phyloP scores from a whole-genome alignment of 1,140 invertebrate genomes.

The Galendromus occidentalis region DNA sequence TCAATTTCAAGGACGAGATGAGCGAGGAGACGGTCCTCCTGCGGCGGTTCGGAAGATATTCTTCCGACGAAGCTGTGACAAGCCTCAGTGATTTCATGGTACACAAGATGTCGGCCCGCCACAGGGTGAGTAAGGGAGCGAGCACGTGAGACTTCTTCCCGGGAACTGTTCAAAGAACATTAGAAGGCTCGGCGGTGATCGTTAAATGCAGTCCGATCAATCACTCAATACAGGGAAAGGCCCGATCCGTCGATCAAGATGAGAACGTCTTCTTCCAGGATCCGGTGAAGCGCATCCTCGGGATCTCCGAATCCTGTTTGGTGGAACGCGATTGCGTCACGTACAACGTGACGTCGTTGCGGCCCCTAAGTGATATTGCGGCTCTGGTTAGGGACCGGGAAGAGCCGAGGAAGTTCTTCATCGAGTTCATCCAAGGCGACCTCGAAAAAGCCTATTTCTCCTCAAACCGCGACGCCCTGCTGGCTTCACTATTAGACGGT shows the following conservation, averaged over 20 bases:
- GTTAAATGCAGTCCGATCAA: no score
- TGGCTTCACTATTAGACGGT: slow-evolving; percentile 86
- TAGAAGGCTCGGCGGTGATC: no score
- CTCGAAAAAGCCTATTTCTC: background rate
- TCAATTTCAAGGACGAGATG: slow-evolving; percentile 62
- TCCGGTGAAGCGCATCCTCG: slow-evolving; percentile 59
- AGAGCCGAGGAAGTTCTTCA: slow-evolving; percentile 77
- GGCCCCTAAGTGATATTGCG: slow-evolving; percentile 60
- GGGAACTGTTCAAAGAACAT: no score
- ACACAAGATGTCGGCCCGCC: slow-evolving; percentile 58
- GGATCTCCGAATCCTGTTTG: slow-evolving; percentile 81
- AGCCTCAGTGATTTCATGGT: slow-evolving; percentile 79
- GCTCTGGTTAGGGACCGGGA: slow-evolving; percentile 66
- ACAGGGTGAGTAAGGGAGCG: no score
- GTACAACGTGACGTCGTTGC: slow-evolving; percentile 70
- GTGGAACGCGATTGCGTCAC: slow-evolving; percentile 89
- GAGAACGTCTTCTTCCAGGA: slow-evolving; percentile 19
- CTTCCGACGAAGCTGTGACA: slow-evolving; percentile 64
- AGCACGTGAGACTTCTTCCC: no score
- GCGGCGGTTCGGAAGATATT: slow-evolving; percentile 73
- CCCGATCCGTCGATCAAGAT: background rate
- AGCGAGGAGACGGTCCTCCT: slow-evolving; percentile 60
- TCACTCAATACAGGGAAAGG: no score
- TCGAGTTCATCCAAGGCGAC: slow-evolving; percentile 84
- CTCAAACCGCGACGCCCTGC: slow-evolving; percentile 52